Evolutionary conservation across 2,888 invertebrate genomes (phyloP).

Genomic region (Ochropleura leucogaster): DNA sequence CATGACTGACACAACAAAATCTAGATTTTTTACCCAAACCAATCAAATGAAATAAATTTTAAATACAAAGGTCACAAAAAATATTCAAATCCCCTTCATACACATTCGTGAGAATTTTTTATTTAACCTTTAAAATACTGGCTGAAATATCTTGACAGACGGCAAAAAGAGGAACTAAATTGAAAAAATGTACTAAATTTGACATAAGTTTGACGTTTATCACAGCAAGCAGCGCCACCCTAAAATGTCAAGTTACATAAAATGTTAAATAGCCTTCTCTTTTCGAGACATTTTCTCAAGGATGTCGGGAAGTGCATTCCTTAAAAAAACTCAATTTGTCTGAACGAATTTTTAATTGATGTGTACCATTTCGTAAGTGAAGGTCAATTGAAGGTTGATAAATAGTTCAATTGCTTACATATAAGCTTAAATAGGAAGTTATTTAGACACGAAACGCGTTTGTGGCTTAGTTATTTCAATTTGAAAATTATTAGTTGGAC

Average conservation of each 20-base stretch:
- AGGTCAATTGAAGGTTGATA: conserved; percentile 68
- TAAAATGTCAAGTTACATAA: conserved; percentile 5
- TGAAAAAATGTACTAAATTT: conserved; percentile 1
- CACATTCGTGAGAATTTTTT: conserved; percentile 34
- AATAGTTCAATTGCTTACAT: conserved; percentile 65
- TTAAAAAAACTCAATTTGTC: conserved; percentile 49
- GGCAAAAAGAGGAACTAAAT: conserved; percentile 22
- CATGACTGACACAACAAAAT: conserved; percentile 31
- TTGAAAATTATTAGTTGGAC: conserved; percentile 51
- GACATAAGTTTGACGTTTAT: conserved; percentile 12
- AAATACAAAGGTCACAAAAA: conserved; percentile 46
- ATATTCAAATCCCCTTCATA: conserved; percentile 10
- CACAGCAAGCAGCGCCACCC: conserved; percentile 6
- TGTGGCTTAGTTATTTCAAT: conserved; percentile 46
- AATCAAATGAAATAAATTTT: conserved; percentile 13
- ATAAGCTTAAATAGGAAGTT: conserved; percentile 58
- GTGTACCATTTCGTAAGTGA: conserved; percentile 57
- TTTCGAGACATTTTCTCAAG: conserved; percentile 47
- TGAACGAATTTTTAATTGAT: conserved; percentile 48
- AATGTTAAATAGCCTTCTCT: not conserved
- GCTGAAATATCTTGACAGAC: not conserved
- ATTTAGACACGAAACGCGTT: conserved; percentile 52
- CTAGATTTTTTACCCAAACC: conserved; percentile 38
- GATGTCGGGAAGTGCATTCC: conserved; percentile 58
- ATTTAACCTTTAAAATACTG: conserved; percentile 18